Evolutionary conservation across 2,888 invertebrate genomes (phyloP).

Genomic region (Calephelis perditalis): DNA sequence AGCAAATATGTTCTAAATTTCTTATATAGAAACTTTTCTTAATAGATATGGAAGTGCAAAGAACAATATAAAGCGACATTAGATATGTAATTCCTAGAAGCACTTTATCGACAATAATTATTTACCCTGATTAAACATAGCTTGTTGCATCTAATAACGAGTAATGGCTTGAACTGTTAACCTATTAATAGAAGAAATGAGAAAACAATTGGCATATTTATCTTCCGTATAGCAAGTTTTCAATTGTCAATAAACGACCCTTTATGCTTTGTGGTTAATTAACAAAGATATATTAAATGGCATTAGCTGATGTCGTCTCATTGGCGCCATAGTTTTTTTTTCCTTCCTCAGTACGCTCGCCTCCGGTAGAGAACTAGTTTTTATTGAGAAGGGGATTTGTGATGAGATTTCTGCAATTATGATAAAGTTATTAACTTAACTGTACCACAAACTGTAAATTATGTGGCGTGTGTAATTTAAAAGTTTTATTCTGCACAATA

Average conservation of each 20-base stretch:
- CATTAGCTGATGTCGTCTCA: neutral
- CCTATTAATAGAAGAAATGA: slow-evolving; percentile 10
- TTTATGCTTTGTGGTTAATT: slow-evolving; percentile 1
- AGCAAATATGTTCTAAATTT: too few relatives aligned
- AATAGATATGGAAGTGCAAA: neutral
- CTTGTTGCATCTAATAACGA: slow-evolving; percentile 3
- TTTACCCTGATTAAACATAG: slow-evolving; percentile 9
- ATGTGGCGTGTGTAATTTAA: too few relatives aligned
- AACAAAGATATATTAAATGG: neutral
- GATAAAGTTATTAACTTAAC: too few relatives aligned
- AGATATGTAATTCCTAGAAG: slow-evolving; percentile 2
- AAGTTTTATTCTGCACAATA: too few relatives aligned
- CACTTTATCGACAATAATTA: slow-evolving; percentile 3
- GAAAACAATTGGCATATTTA: slow-evolving; percentile 8
- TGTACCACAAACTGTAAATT: too few relatives aligned
- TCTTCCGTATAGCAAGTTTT: neutral
- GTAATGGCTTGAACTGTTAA: slow-evolving; percentile 4
- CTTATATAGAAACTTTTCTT: neutral
- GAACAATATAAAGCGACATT: neutral
- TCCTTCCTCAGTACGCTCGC: neutral
- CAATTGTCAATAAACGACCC: slow-evolving; percentile 1
- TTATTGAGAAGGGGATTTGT: too few relatives aligned
- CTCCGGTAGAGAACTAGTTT: neutral
- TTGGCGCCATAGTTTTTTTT: slow-evolving; percentile 6
- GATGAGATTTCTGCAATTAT: too few relatives aligned